phyloP scores from a whole-genome alignment of 2,797 vertebrate species.

The Siniperca obscura region DNA sequence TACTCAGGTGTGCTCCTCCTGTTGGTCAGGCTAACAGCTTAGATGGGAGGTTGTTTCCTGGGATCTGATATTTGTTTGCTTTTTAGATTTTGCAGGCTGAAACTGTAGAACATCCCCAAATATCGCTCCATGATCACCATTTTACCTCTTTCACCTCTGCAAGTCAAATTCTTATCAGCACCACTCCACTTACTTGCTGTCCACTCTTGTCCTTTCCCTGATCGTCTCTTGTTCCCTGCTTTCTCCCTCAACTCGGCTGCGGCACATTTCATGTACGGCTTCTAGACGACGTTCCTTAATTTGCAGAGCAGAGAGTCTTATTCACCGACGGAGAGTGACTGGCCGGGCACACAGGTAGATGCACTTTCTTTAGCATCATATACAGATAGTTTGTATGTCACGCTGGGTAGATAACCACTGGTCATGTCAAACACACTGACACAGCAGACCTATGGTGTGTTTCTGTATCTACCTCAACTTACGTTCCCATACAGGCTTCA shows the following conservation, averaged over 20 bases:
- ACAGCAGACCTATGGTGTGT: neutral
- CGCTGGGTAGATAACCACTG: neutral
- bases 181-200: slow-evolving; percentile 42
- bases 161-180: slow-evolving; percentile 74
- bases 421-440: neutral
- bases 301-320: slow-evolving; percentile 96
- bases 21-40: neutral
- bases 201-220: slow-evolving; percentile 10
- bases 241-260: slow-evolving; percentile 78
- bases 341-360: slow-evolving; percentile 88
- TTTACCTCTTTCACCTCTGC: neutral
- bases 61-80: neutral
- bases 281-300: slow-evolving; percentile 92
- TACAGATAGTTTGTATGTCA: neutral
- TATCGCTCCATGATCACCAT: neutral
- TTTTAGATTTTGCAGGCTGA: neutral
- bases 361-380: neutral
- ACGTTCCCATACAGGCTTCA: neutral
- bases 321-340: slow-evolving; percentile 92
- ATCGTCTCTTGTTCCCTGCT: slow-evolving; percentile 23
- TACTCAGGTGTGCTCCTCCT: neutral
- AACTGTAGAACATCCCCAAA: neutral
- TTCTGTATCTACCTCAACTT: neutral
- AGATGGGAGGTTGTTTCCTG: neutral
- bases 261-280: slow-evolving; percentile 76